Evolutionary conservation across 2,888 invertebrate genomes (phyloP).

Genomic region (Lepidonotus clava): DNA sequence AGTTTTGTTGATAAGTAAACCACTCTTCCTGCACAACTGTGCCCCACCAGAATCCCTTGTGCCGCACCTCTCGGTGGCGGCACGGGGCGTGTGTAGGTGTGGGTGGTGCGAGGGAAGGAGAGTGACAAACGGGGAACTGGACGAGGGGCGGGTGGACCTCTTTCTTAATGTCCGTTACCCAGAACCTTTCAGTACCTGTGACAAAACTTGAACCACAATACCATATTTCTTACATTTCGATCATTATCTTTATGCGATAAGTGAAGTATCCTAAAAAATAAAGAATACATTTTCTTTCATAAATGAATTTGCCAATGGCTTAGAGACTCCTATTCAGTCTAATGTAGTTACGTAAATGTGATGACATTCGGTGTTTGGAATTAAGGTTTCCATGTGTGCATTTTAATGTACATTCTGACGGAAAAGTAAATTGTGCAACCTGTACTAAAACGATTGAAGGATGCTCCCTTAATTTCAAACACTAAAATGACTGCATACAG

Average conservation of each 20-base stretch:
- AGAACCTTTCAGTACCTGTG: background rate
- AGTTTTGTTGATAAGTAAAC: too few species aligned
- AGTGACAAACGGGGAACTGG: background rate
- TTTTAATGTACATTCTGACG: too few species aligned
- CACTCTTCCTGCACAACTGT: constrained; percentile 43
- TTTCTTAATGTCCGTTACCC: constrained; percentile 49
- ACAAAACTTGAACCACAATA: background rate
- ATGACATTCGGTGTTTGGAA: too few species aligned
- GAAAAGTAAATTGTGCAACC: too few species aligned
- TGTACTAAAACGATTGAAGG: too few species aligned
- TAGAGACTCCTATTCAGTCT: too few species aligned
- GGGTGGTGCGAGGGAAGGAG: constrained; percentile 45
- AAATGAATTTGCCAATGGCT: too few species aligned
- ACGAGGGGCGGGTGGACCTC: constrained; percentile 15
- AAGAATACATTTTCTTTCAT: background rate
- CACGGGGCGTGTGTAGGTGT: constrained; percentile 10
- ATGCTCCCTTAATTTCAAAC: too few species aligned
- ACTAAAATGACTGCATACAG: too few species aligned
- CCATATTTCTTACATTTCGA: background rate
- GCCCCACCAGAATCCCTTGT: constrained; percentile 25
- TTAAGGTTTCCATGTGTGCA: too few species aligned
- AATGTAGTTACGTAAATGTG: too few species aligned
- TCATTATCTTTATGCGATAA: background rate
- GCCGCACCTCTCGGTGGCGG: constrained; percentile 3
- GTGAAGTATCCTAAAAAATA: background rate